A percentile compares a stretch with the other conserved stretches of the same genome.
phyloP scores from a whole-genome alignment of 2,113 vertebrate genomes.

The Ranitomeya imitator region DNA sequence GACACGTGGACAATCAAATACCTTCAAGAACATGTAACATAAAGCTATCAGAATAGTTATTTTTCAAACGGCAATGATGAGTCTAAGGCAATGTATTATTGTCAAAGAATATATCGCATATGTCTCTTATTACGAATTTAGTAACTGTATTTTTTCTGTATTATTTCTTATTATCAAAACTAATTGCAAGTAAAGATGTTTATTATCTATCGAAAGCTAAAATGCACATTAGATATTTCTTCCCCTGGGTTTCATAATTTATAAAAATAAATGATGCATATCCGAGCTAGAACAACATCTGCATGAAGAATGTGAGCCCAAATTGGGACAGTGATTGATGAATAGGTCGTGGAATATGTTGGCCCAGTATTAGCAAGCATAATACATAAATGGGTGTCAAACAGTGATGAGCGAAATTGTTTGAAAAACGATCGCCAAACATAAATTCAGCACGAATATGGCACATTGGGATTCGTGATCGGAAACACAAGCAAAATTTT shows the following conservation, averaged over 20 bases:
- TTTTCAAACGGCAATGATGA: constrained; percentile 24
- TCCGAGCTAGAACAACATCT: too few species aligned
- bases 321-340: too few species aligned
- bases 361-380: too few species aligned
- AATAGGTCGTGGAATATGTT: too few species aligned
- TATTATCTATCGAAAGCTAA: neutral
- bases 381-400: too few species aligned
- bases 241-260: neutral
- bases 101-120: neutral
- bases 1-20: constrained; percentile 37
- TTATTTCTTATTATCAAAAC: neutral
- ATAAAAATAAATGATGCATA: neutral
- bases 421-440: too few species aligned
- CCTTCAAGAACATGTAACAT: constrained; percentile 24
- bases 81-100: constrained; percentile 5
- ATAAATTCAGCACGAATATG: too few species aligned
- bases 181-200: neutral
- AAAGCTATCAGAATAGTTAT: constrained; percentile 29
- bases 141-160: neutral
- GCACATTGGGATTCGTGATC: too few species aligned
- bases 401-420: too few species aligned
- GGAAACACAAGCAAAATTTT: too few species aligned
- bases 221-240: neutral
- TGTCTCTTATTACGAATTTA: neutral
- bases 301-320: too few species aligned